Base-by-base conservation (phyloP, 2,113 vertebrate genomes). In the Polyodon spathula region DNA sequence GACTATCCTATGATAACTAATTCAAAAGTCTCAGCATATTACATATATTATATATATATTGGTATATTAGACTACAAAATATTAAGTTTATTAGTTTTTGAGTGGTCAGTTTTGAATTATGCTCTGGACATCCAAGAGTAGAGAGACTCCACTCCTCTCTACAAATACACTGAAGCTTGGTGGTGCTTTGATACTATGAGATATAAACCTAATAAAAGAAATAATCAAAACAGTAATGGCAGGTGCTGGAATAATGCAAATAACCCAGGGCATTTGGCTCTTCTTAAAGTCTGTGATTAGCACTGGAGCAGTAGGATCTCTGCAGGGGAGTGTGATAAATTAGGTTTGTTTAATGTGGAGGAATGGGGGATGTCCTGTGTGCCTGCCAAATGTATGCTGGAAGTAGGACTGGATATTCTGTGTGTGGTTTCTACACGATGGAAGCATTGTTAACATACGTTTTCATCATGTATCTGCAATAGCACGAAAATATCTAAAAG, bases 241-340 rank as follows among this genome's bases (percentile, higher is more conserved):
- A 57, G 46, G 62, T 58, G 48, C 40, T 6, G 62, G 8, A 63
- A 44, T 6, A 40, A 27, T 52, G 37, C 27, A 37, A 27, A 37
- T 37, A 37, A 46, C 42, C 58, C 37, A 43, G 37, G 41, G 58
- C 27, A 43, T 43, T n/a, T n/a, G 54, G 38, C 54, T 58, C 37
- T 54, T 40, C 54, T 51, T 57, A n/a, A 27, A 58, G 7, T 39
- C 39, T 53, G 56, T 58, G 51, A 63, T 64, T 44, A 64, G 51
- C 37, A 52, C 40, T 17, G 39, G 39, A 64, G 41, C 56, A 58
- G 56, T 56, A 43, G 48, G 63, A 59, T 62, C 42, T 27, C 27
- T 58, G 46, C 44, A 40, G 44, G 55, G 15, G 46, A 55, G 15
- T 11, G 43, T 37, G 41, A 40, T 51, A 14, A 11, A 46, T 40